Base-by-base conservation (phyloP, 2,888 invertebrate species). In the Hemistola chrysoprasaria region DNA sequence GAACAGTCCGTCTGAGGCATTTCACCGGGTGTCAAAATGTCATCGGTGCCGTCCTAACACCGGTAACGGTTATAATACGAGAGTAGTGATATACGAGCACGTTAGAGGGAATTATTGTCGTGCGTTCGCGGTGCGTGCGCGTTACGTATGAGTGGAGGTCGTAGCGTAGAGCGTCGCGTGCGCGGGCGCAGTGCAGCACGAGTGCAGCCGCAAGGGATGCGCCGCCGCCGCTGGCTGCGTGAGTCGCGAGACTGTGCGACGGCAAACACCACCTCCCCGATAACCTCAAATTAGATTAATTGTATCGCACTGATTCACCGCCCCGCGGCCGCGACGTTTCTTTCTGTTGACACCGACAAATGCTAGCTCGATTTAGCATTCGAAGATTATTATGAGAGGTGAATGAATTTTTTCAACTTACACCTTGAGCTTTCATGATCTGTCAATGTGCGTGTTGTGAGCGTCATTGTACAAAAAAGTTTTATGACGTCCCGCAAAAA, bases 251-350 rank as follows among this genome's bases (percentile, higher is more conserved):
- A 88, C 87, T 84, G 85, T 78, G 73, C 83, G 87, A 68, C 87
- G 85, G 59, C 81, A 24, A 32, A 56, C 58, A 62, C 62, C 78
- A 69, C 82, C 82, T 77, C 78, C 80, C 76, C 84, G 80, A 83
- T 84, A 84, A 81, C 80, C 85, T 75, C 82, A 85, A 86, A 86
- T 87, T 87, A 87, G 87, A 88, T 85, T 87, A 82, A 88, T 87
- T 82, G 84, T 83, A 86, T 77, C 80, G 72, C 68, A 81, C 75
- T 88, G 88, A 87, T 83, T 88, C 87, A 88, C 65, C 61, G 65
- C 64, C 56, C 75, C 71, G 70, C 71, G 66, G 66, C 70, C 71
- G 69, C 71, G 65, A 67, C 69, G 68, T 62, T 72, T 70, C 65
- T 70, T 69, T 67, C 71, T 80, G 78, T 78, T 82, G 83, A 83